These are phyloP conservation scores for Ciconia boyciana DNA, from an alignment of 2,113 vertebrate species.

Conservation along the genomic window DNA sequence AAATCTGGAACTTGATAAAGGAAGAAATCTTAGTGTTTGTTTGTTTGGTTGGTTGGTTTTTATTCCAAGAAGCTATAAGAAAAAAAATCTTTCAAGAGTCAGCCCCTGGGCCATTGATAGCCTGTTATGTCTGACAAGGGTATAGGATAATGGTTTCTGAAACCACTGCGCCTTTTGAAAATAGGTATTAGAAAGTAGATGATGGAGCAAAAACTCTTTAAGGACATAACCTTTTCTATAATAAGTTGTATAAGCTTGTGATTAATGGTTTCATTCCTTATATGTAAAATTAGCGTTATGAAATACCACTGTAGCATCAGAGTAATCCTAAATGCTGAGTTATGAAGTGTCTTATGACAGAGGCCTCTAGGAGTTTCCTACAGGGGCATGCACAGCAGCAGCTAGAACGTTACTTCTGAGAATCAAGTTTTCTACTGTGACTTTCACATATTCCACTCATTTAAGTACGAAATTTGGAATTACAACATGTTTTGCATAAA, in stretches of 20 bases:
- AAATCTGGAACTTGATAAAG: not conserved
- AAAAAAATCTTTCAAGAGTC: not conserved
- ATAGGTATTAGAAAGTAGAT: not conserved
- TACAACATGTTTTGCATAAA: not conserved
- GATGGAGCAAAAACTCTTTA: not conserved
- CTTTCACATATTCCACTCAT: not conserved
- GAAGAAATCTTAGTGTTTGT: not conserved
- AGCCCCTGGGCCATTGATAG: not conserved
- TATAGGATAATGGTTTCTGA: not conserved
- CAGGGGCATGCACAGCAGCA: not conserved
- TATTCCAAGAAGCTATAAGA: not conserved
- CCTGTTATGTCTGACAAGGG: not conserved
- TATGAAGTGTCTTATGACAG: not conserved
- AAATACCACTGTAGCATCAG: not conserved
- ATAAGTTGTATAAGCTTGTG: not conserved
- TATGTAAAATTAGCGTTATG: not conserved
- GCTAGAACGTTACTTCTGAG: not conserved
- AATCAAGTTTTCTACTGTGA: not conserved
- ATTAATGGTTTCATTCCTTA: not conserved
- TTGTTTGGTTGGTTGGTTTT: not conserved
- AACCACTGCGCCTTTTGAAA: not conserved
- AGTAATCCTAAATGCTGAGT: not conserved
- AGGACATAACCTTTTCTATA: not conserved
- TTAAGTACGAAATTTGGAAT: not conserved
- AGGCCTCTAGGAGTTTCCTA: not conserved